phyloP scores from a whole-genome alignment of 2,888 invertebrate genomes.

The Metopia argyrocephala region DNA sequence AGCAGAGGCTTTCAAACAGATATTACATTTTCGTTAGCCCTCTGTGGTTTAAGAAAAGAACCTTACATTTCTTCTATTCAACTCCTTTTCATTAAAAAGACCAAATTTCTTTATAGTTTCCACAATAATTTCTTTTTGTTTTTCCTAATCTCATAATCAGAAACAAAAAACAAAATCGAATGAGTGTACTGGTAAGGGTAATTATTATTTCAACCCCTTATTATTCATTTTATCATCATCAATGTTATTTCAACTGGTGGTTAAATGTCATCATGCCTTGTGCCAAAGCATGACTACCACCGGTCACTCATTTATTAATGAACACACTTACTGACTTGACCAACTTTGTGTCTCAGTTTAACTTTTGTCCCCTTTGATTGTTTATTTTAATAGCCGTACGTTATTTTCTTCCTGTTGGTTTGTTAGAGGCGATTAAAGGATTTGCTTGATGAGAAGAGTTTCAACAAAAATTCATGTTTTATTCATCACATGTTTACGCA shows the following conservation, averaged over 20 bases:
- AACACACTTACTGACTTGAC: constrained; percentile 11
- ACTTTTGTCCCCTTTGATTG: constrained; percentile 27
- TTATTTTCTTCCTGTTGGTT: constrained; percentile 34
- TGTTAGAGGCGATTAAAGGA: constrained; percentile 64
- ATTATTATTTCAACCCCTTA: constrained; percentile 65
- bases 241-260: constrained; percentile 64
- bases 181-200: constrained; percentile 61
- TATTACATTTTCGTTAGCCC: no score
- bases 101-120: constrained; percentile 23
- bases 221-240: constrained; percentile 4
- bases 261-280: constrained; percentile 57
- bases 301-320: not conserved
- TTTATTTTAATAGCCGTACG: not conserved
- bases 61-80: not conserved
- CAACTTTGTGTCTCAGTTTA: constrained; percentile 15
- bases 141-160: constrained; percentile 23
- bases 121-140: constrained; percentile 42
- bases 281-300: constrained; percentile 7
- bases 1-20: no score
- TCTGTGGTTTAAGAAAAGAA: no score
- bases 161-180: not conserved
- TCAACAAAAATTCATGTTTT: constrained; percentile 71
- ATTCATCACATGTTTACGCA: constrained; percentile 73
- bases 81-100: constrained; percentile 56
- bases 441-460: constrained; percentile 57